A percentile compares a stretch with the other conserved stretches of the same genome.
Evolutionary conservation across 1,140 invertebrate genomes (phyloP).

Genomic region (Pseudomyrmex pallidus): DNA sequence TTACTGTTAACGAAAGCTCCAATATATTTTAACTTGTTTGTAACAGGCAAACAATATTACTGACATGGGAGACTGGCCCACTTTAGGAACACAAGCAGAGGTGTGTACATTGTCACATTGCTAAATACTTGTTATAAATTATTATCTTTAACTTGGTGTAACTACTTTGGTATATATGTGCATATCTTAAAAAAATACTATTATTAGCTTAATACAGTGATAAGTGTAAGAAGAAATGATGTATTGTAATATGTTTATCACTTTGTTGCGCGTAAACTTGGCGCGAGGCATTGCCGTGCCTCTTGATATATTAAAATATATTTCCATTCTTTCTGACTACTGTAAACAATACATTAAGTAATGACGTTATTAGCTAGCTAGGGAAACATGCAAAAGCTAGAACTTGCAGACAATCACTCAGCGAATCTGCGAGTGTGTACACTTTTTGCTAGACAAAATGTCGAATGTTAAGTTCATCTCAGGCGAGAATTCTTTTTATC

Average conservation of each 20-base stretch:
- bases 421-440: conserved; percentile 77
- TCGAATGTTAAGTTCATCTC: conserved; percentile 23
- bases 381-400: conserved; percentile 78
- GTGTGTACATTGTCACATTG: conserved; percentile 72
- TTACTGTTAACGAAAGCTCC: not conserved
- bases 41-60: conserved; percentile 89
- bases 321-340: not conserved
- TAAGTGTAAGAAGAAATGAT: too few species aligned
- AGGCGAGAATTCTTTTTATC: not conserved
- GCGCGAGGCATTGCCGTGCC: too few species aligned
- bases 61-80: conserved; percentile 92
- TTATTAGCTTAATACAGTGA: too few species aligned
- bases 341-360: not conserved
- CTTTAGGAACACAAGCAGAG: conserved; percentile 87
- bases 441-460: conserved; percentile 77
- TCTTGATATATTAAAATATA: too few species aligned
- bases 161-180: not conserved
- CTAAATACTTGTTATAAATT: not conserved
- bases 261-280: too few species aligned
- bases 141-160: not conserved
- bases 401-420: conserved; percentile 66
- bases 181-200: too few species aligned
- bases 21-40: conserved; percentile 78
- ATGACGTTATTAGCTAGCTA: not conserved
- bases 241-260: too few species aligned